Evolutionary conservation across 1,140 invertebrate species (phyloP).

Genomic region (Temnothorax nylanderi): DNA sequence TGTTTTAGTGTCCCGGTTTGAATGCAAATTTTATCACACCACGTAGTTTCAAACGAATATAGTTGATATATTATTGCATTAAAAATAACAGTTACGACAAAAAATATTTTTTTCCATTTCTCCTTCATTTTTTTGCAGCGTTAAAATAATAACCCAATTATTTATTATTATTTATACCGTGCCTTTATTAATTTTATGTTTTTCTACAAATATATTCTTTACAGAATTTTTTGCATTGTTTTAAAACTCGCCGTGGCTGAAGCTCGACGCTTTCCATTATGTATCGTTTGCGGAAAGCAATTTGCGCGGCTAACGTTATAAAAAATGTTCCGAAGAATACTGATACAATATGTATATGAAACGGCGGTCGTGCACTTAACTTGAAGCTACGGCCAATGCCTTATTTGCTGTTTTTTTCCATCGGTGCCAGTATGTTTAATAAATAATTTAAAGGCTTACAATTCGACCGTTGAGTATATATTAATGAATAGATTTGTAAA

Average conservation of each 20-base stretch:
- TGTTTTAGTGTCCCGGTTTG: neutral
- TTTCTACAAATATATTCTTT: neutral
- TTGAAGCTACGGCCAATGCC: neutral
- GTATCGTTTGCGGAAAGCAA: conserved; percentile 37
- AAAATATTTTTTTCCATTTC: neutral
- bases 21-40: conserved; percentile 1
- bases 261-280: conserved; percentile 40
- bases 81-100: neutral
- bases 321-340: conserved; percentile 6
- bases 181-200: neutral
- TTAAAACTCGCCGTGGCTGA: conserved; percentile 15
- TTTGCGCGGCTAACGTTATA: conserved; percentile 26
- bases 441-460: neutral
- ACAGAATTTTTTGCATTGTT: conserved; percentile 26
- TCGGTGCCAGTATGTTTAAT: neutral
- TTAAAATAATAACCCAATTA: neutral
- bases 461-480: neutral
- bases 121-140: neutral
- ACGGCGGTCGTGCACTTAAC: conserved; percentile 21
- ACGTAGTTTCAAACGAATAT: neutral
- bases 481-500: neutral
- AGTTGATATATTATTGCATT: neutral
- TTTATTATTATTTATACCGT: neutral
- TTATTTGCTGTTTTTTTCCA: conserved; percentile 2
- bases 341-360: neutral